These are phyloP conservation scores for Battus philenor DNA, from an alignment of 1,140 invertebrate genomes.

Conservation along the genomic window DNA sequence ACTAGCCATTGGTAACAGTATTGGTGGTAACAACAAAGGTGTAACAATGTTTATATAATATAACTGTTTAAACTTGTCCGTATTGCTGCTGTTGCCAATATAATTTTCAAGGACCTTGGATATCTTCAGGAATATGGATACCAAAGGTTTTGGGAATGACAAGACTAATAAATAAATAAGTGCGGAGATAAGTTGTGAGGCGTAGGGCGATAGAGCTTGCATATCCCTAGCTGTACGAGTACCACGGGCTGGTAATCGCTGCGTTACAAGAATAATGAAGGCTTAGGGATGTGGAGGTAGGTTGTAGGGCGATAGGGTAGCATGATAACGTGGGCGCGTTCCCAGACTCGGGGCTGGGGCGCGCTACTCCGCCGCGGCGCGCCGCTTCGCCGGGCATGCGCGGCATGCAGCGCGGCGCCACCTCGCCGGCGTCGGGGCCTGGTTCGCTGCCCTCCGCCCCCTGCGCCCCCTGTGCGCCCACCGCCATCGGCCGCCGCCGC, in stretches of 20 bases:
- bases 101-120: too few species aligned
- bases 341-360: conserved; percentile 87
- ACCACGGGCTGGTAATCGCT: too few species aligned
- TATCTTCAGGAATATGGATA: too few species aligned
- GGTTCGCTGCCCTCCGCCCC: conserved; percentile 81
- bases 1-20: too few species aligned
- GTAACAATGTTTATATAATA: too few species aligned
- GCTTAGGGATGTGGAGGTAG: neutral
- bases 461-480: conserved; percentile 74
- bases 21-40: too few species aligned
- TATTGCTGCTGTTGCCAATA: too few species aligned
- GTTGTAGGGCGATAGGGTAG: conserved; percentile 2
- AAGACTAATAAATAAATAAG: neutral
- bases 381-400: conserved; percentile 86
- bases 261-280: too few species aligned
- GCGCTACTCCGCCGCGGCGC: conserved; percentile 86
- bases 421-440: conserved; percentile 76
- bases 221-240: too few species aligned
- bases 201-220: neutral
- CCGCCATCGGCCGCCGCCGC: conserved; percentile 88
- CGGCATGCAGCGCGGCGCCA: conserved; percentile 80
- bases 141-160: neutral
- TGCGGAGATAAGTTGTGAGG: neutral
- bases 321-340: conserved; percentile 69
- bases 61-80: too few species aligned